Evolutionary conservation across 92 coral and sea anemone genomes (phyloP), one percentile per base, ranked within the genome.

Genomic region (Porites lobata): DNA sequence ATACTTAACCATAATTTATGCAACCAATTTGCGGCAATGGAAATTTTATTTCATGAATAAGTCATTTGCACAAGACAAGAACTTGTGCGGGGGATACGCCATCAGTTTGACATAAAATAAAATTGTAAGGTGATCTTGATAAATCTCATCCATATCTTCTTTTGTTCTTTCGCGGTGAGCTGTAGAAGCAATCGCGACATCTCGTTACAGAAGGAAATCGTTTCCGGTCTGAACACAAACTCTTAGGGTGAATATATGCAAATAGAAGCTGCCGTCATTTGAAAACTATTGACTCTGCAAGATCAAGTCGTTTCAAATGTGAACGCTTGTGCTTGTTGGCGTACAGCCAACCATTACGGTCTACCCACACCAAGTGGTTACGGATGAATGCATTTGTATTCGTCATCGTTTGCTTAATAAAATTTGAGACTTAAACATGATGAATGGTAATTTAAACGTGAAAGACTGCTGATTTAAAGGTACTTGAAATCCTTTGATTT

Each of bases 351-450:
- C 67, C 22, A 76, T 51, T 54, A 17, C 76, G 57, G 61, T 65
- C 22, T 54, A 68, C 69, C 32, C 50, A 29, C 26, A 20, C 6
- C 58, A 18, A 19, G 18, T 20, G 53, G 87, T 84, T 84, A 69
- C 87, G 73, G 87, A 61, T 84, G 87, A 84, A 61, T 73, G 87
- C 26, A 58, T 72, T 57, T 20, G 64, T 50, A 84, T 47, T 84
- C 87, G 80, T 62, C 80, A 84, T 51, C 80, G n/a, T 62, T 58
- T 61, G 22, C 47, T 19, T 57, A 50, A 73, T 84, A 22, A 13
- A 58, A 72, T 70, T 57, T 19, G 32, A 47, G 29, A 53, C 64
- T 59, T 19, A 59, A 72, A 14, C 24, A 70, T 4, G 19, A 13
- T 13, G 26, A 26, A 24, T 11, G 58, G 3, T 56, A 54, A 24